Evolutionary conservation across 1,140 invertebrate genomes (phyloP).

Genomic region (Oncopeltus fasciatus): DNA sequence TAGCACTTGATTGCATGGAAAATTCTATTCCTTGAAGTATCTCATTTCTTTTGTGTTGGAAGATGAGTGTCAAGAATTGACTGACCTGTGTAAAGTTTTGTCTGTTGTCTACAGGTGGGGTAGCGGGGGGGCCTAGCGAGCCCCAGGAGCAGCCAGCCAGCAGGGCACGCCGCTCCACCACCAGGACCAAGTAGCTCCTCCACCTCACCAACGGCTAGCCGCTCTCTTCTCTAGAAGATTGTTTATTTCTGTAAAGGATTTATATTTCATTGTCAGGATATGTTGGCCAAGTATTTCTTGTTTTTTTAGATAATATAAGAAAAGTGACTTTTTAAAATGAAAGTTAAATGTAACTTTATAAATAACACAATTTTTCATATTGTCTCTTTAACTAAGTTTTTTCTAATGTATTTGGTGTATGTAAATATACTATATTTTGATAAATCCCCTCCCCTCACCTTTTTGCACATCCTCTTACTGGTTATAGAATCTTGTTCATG

Average conservation of each 20-base stretch:
- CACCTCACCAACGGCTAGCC: not conserved
- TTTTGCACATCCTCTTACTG: not conserved
- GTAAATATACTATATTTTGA: conserved; percentile 6
- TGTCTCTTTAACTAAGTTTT: conserved; percentile 1
- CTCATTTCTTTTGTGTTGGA: too few relatives aligned
- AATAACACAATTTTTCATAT: not conserved
- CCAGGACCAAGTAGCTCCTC: conserved; percentile 8
- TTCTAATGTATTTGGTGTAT: conserved; percentile 7
- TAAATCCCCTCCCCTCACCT: not conserved
- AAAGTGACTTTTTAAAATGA: not conserved
- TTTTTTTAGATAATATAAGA: not conserved
- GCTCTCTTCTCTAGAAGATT: not conserved
- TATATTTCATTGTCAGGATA: not conserved
- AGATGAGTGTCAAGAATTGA: not conserved
- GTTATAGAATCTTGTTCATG: not conserved
- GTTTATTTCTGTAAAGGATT: conserved; percentile 4
- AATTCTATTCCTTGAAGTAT: too few relatives aligned
- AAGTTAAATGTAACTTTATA: not conserved
- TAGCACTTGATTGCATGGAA: too few relatives aligned
- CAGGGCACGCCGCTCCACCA: not conserved
- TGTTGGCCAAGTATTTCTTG: not conserved
- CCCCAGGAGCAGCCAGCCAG: too few relatives aligned
- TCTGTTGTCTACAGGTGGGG: conserved; percentile 23
- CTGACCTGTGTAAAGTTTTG: conserved; percentile 24
- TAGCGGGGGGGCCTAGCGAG: conserved; percentile 11